A percentile compares a stretch with the other conserved stretches of the same genome.
These are phyloP conservation scores for Hyppa rectilinea DNA, from an alignment of 2,888 invertebrate genomes.

Conservation along the genomic window DNA sequence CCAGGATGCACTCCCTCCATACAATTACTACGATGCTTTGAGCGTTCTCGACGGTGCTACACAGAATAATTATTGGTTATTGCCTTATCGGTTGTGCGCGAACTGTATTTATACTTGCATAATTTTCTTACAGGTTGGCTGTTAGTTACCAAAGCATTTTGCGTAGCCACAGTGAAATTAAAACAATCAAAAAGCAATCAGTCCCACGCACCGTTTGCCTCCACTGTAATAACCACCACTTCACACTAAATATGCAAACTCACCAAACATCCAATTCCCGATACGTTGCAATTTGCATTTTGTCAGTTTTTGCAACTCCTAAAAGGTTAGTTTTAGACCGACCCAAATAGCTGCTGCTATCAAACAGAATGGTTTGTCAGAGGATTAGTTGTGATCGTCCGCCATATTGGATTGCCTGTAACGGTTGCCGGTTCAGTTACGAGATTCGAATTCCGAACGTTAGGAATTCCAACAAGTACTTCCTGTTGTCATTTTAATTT, in stretches of 20 bases:
- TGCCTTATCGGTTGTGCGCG: background rate
- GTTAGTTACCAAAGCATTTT: background rate
- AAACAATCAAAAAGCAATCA: background rate
- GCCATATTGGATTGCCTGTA: slow-evolving; percentile 43
- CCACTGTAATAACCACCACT: slow-evolving; percentile 8
- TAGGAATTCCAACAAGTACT: slow-evolving; percentile 11
- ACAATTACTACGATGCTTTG: slow-evolving; percentile 20
- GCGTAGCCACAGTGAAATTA: background rate
- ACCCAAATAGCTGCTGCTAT: slow-evolving; percentile 29
- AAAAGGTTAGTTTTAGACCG: slow-evolving; percentile 45
- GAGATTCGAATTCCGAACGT: slow-evolving; percentile 15
- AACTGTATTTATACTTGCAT: too few species aligned
- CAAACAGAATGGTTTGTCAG: slow-evolving; percentile 58
- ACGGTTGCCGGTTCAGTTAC: slow-evolving; percentile 18
- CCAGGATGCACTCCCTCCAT: slow-evolving; percentile 1
- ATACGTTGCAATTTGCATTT: slow-evolving; percentile 37
- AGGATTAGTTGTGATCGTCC: slow-evolving; percentile 43
- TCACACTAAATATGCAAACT: slow-evolving; percentile 37
- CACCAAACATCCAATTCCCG: slow-evolving; percentile 22
- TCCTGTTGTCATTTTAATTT: slow-evolving; percentile 15
- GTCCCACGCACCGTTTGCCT: background rate
- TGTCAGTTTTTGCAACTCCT: slow-evolving; percentile 43
- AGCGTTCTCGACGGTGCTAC: background rate
- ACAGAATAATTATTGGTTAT: background rate
- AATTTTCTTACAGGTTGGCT: too few species aligned